These are phyloP conservation scores for Agrochola macilenta DNA, from an alignment of 2,888 invertebrate species.

Conservation along the genomic window DNA sequence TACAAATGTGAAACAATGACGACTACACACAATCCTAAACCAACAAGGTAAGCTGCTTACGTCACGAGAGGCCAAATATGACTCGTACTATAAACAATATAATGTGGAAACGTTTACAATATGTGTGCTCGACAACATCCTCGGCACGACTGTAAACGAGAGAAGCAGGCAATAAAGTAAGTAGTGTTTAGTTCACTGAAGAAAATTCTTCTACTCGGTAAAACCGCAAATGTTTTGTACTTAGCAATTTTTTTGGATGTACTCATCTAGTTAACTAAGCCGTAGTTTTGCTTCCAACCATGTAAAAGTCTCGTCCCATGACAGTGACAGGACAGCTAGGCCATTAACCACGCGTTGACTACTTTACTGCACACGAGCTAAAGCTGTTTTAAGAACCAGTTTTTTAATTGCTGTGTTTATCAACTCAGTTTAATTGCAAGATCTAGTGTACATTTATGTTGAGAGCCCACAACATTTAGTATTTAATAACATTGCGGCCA, in stretches of 20 bases:
- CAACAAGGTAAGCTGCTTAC: constrained; percentile 53
- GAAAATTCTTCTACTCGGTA: background rate
- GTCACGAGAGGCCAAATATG: constrained; percentile 51
- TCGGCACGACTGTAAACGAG: constrained; percentile 2
- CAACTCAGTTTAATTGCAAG: constrained; percentile 30
- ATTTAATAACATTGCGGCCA: constrained; percentile 24
- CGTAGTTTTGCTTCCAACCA: background rate
- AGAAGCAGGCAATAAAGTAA: constrained; percentile 13
- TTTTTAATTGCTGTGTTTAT: constrained; percentile 35
- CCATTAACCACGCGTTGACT: constrained; percentile 8
- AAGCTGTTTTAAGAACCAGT: constrained; percentile 25
- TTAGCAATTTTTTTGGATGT: background rate
- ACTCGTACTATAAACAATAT: constrained; percentile 32
- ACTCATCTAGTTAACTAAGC: background rate
- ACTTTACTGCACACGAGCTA: constrained; percentile 2
- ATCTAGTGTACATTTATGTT: constrained; percentile 27
- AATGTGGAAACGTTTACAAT: constrained; percentile 36
- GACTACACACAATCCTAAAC: constrained; percentile 49
- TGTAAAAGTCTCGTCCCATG: background rate
- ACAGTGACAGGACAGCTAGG: background rate
- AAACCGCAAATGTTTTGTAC: background rate
- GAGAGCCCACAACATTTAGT: constrained; percentile 25
- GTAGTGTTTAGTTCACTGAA: constrained; percentile 6
- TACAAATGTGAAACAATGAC: constrained; percentile 46
- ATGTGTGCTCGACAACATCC: constrained; percentile 28